Evolutionary conservation across 2,113 vertebrate genomes (phyloP), one percentile per base, ranked within the genome.

Genomic region (Ptychochromis oligacanthus): DNA sequence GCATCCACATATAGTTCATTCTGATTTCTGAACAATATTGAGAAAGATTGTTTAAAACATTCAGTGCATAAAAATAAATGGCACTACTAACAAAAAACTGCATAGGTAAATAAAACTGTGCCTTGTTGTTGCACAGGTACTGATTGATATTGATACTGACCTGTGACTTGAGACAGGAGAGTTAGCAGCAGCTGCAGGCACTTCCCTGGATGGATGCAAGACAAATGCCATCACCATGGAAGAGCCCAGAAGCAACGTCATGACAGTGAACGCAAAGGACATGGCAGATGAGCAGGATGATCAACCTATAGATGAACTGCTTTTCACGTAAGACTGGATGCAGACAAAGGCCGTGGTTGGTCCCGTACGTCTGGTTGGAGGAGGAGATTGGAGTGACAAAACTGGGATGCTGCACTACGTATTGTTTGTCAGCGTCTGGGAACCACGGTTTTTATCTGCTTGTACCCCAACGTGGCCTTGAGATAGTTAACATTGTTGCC

Each of bases 401-500:
- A 82, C 76, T 38, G 52, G 70, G 88, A 93, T 93, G 83, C 83
- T 89, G 60, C 22, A 1, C 54, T 14, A 55, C 62, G 85, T 94
- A 87, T 91, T 93, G 93, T 93, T 89, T 77, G 80, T 72, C 62
- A 24, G 43, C 31, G 87, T 90, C 93, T 96, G 95, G 94, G 94
- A 96, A 95, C 87, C 87, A 94, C 82, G 57, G 49, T 85, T 93
- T 95, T 96, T 96, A 96, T 96, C 94, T 95, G 78, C 79, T 57
- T 77, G 54, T 82, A 77, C 82, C 57, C 78, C 83, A 78, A 88
- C 75, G 84, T 92, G 95, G 81, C 96, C 96, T 96, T 96, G 95
- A 92, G 93, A 96, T 96, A 89, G 76, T 94, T 93, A 82, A 95
- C 94, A 95, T 90, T 95, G 95, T 95, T 95, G 88, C 91, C 88